A percentile compares a stretch with the other conserved stretches of the same genome.
Evolutionary conservation across 2,113 vertebrate species (phyloP).

Genomic region (Dasyurus viverrinus): DNA sequence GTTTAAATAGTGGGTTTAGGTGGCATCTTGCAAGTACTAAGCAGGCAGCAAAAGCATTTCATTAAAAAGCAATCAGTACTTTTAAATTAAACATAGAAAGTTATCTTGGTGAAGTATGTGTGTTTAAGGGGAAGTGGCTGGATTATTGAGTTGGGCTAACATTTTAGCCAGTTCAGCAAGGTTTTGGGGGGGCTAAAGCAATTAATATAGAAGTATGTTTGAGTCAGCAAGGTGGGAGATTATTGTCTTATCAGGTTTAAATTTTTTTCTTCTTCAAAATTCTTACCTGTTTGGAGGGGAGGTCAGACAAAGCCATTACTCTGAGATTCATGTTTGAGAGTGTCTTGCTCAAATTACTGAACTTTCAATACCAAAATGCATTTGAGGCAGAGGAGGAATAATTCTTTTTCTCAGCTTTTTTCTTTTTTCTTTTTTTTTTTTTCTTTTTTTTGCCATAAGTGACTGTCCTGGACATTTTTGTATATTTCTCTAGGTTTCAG

Average conservation of each 20-base stretch:
- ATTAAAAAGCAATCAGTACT: conserved; percentile 80
- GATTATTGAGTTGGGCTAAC: conserved; percentile 80
- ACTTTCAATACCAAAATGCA: conserved; percentile 39
- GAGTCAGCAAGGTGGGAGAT: conserved; percentile 65
- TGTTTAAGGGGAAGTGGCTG: conserved; percentile 69
- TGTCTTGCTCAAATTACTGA: conserved; percentile 5
- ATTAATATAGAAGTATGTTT: conserved; percentile 67
- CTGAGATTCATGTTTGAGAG: conserved; percentile 38
- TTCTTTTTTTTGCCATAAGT: not conserved
- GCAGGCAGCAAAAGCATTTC: conserved; percentile 69
- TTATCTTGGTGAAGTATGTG: conserved; percentile 81
- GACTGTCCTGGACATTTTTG: not conserved
- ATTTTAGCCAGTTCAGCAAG: conserved; percentile 77
- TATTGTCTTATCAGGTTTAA: conserved; percentile 59
- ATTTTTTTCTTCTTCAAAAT: conserved; percentile 27
- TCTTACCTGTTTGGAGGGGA: conserved; percentile 40
- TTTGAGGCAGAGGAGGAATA: not conserved
- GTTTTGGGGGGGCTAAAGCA: conserved; percentile 66
- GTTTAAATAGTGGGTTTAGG: conserved; percentile 37
- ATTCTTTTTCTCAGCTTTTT: not conserved
- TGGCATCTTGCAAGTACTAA: conserved; percentile 23
- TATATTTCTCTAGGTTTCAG: not conserved
- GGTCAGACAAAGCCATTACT: conserved; percentile 42
- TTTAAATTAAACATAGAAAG: conserved; percentile 80
- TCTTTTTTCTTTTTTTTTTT: not conserved